Evolutionary conservation across 2,113 vertebrate genomes (phyloP).

Genomic region (Gracilinanus agilis): DNA sequence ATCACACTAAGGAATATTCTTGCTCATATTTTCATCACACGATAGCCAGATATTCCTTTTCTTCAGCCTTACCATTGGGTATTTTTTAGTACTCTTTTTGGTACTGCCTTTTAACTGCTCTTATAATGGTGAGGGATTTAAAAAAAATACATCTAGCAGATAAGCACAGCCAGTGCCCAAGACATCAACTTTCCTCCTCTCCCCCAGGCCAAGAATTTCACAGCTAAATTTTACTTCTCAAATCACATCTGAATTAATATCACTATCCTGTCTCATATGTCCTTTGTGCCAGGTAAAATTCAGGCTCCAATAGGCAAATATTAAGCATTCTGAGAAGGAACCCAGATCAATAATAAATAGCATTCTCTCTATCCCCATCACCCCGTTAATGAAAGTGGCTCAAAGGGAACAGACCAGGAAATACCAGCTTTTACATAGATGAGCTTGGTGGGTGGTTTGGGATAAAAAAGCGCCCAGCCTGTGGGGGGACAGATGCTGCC

Average conservation of each 20-base stretch:
- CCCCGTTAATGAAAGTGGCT: background rate
- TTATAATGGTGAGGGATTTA: background rate
- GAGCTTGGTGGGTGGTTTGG: slow-evolving; percentile 72
- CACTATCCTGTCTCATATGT: background rate
- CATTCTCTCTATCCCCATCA: background rate
- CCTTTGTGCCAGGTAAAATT: slow-evolving; percentile 16
- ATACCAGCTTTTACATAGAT: slow-evolving; percentile 68
- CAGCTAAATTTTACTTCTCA: slow-evolving; percentile 37
- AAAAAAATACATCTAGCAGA: slow-evolving; percentile 1
- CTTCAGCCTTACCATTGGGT: background rate
- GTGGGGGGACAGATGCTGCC: slow-evolving; percentile 76
- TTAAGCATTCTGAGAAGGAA: slow-evolving; percentile 36
- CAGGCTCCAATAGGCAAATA: slow-evolving; percentile 50
- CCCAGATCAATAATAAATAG: background rate
- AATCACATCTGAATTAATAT: background rate
- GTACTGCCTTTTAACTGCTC: background rate
- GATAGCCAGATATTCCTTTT: background rate
- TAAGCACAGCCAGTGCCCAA: background rate
- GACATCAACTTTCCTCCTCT: background rate
- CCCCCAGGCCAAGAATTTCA: slow-evolving; percentile 5
- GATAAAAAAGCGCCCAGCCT: slow-evolving; percentile 66
- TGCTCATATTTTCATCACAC: slow-evolving; percentile 34
- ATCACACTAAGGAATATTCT: background rate
- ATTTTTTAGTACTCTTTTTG: background rate
- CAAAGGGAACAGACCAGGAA: slow-evolving; percentile 70